phyloP scores from a whole-genome alignment of 2,113 vertebrate genomes.

The Podarcis raffonei region DNA sequence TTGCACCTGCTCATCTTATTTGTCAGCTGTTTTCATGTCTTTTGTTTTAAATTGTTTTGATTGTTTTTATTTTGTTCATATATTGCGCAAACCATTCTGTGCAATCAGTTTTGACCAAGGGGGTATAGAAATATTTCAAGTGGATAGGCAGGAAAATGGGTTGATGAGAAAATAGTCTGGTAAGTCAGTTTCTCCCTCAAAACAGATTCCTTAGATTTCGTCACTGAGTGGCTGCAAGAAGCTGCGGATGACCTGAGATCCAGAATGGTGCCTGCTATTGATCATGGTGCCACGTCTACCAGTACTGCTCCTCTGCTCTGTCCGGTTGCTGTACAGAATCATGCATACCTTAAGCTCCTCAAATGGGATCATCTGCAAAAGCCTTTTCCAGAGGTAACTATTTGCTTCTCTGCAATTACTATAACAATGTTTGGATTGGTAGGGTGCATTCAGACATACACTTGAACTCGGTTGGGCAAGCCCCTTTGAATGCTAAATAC shows the following conservation, averaged over 20 bases:
- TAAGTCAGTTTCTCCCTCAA: neutral
- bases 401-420: neutral
- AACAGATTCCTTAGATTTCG: constrained; percentile 91
- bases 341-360: constrained; percentile 90
- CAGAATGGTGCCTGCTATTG: constrained; percentile 43
- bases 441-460: neutral
- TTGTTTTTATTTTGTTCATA: neutral
- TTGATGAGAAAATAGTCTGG: neutral
- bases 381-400: constrained; percentile 92
- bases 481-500: too few relatives aligned
- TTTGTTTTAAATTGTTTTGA: neutral
- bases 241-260: constrained; percentile 71
- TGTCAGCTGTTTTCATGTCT: neutral
- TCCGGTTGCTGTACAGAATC: constrained; percentile 82
- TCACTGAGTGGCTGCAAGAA: constrained; percentile 90
- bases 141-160: neutral
- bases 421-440: neutral
- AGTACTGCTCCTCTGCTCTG: constrained; percentile 44
- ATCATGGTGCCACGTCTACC: constrained; percentile 49
- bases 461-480: too few relatives aligned
- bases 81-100: neutral
- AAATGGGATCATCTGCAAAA: constrained; percentile 86
- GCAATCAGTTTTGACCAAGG: neutral
- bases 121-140: neutral
- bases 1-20: neutral